Base-by-base conservation (phyloP, 1,140 invertebrate genomes). In the Steinernema feltiae region DNA sequence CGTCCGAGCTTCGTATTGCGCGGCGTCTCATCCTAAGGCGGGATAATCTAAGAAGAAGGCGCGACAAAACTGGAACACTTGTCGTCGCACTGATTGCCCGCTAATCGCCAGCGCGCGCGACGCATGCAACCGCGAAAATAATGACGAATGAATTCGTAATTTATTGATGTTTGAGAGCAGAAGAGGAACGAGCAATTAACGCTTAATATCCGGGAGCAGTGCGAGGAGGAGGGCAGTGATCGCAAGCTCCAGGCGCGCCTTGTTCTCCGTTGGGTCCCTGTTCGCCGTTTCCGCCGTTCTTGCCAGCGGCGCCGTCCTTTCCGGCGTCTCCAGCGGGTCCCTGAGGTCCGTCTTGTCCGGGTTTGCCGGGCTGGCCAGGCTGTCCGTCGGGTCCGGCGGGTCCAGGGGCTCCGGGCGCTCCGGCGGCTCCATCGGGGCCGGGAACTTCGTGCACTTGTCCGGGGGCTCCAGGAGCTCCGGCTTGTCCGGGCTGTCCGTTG, bases 401-500 rank as follows among this genome's bases (percentile, higher is more conserved):
- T 12, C 73, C 73, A 30, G 73, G 73, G 29, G 73, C 32, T 15
- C 73, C 73, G n/a, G 32, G 73, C 0, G 73, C 48, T 29, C 73
- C 73, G 0, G 48, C n/a, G 27, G 48, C 15, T 30, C 73, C 73
- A 1, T 29, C 73, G 15, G 73, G 73, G 27, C 73, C 48, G 12
- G 48, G 73, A 32, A 74, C 53, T 17, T 63, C 53, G 53, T 63
- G 53, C 15, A 63, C 53, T 21, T 63, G 7, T 63, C 53, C 53
- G 53, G 53, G 53, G 29, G 70, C 32, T 76, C 74, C 74, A 21
- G 73, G 30, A 1, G 70, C 24, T 77, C 74, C 74, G 27, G 73
- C 74, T 30, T 76, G 73, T 77, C 74, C 74, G 30, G 74, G 74
- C 15, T 30, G 29, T 76, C 74, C 74, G 30, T 71, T 71, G 35